Base-by-base conservation (phyloP, 1,140 invertebrate genomes). In the Cepaea nemoralis region DNA sequence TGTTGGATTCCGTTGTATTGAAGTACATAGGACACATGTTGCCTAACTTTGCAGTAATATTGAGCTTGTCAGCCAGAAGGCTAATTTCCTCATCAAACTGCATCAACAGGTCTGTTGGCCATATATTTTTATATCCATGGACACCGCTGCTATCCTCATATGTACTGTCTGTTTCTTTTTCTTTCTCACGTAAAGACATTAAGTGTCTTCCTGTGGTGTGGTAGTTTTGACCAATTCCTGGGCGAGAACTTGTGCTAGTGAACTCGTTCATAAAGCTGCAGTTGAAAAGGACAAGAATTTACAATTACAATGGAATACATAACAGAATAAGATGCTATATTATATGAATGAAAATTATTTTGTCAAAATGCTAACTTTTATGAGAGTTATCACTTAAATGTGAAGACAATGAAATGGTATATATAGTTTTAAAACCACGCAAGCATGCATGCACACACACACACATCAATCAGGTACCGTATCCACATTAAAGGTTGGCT, bases 1-100 rank as follows among this genome's bases (percentile, higher is more conserved):
- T 94, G 67, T 95, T 94, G 79, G 95, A 97, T 90, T 98, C 96
- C 0, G 96, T 95, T 88, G 95, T 94, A 90, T 97, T 97, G 66
- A 96, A 94, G 77, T 94, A 93, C 85, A 93, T 93, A 14, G 94
- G 94, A 91, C 95, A 96, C 78, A 86, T 87, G 22, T 84, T 81
- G 1, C 80, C 50, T 16, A 42, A 24, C 40, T 82, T 66, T 75
- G 78, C 83, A 27, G 85, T 80, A 88, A 94, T 94, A 42, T 80
- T 85, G 42, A 84, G 82, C 40, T 66, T 83, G 71, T 78, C 55
- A 10, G 63, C 76, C 81, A 84, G 84, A 59, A 69, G 71, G 22
- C 33, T 59, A 42, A 83, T 73, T 19, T 83, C 82, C 40, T 77
- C 33, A 33, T 80, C 82, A 42, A 83, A 77, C 82, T 75, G 55